Percentiles rank a stretch among this genome's conserved stretches.
phyloP scores from a whole-genome alignment of 2,797 vertebrate genomes.

The Tragelaphus oryx region DNA sequence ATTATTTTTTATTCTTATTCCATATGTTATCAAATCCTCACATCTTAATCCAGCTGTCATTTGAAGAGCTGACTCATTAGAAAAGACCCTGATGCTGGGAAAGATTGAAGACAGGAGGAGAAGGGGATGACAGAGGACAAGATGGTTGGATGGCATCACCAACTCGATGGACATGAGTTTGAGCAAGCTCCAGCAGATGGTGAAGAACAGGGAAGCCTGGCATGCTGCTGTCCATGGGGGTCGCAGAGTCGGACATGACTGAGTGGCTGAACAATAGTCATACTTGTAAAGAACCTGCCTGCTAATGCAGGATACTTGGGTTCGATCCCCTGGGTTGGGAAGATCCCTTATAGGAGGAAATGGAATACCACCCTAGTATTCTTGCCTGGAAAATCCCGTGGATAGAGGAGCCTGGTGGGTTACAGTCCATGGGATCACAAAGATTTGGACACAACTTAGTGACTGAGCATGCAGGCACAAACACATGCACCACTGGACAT shows the following conservation, averaged over 20 bases:
- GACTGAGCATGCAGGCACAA: background rate
- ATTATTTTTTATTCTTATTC: background rate
- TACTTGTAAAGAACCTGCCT: background rate
- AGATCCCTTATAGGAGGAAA: background rate
- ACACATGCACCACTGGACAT: accelerated
- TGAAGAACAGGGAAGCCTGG: background rate
- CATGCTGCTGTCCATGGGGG: background rate
- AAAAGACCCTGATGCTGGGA: background rate
- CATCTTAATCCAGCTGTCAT: background rate
- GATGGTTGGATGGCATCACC: background rate
- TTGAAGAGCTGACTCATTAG: background rate
- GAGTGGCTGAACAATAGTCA: background rate
- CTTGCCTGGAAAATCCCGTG: background rate
- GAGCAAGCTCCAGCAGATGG: background rate
- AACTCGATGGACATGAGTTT: background rate
- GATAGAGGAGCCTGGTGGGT: background rate
- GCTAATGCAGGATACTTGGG: background rate
- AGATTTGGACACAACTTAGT: background rate
- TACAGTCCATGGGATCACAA: background rate
- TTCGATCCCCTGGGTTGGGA: background rate
- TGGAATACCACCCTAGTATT: background rate
- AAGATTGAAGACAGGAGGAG: background rate
- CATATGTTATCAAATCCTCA: background rate
- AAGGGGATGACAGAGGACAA: background rate
- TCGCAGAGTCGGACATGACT: background rate